Conservation (phyloP, 2,113 vertebrate genomes). For the Mobula birostris region DNA sequence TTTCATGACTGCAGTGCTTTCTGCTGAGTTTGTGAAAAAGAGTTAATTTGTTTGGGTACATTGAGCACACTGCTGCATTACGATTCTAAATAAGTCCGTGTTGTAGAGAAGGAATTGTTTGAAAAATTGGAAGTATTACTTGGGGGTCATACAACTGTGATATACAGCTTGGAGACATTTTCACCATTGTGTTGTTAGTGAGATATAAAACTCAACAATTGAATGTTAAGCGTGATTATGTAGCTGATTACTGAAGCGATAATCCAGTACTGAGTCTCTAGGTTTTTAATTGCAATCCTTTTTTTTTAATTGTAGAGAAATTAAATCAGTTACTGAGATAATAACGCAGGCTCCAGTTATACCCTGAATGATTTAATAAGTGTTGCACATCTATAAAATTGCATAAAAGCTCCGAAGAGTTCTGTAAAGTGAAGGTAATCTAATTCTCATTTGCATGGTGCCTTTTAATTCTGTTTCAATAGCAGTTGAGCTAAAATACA, state of each 20-base stretch:
- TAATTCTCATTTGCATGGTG: conserved; percentile 20
- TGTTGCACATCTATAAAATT: background rate
- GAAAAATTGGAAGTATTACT: conserved; percentile 27
- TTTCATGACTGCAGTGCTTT: conserved; percentile 10
- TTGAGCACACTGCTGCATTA: background rate
- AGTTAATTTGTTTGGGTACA: conserved; percentile 28
- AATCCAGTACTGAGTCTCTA: background rate
- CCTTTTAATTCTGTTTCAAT: conserved; percentile 1
- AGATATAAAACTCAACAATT: background rate
- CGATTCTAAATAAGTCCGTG: background rate
- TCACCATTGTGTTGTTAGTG: background rate
- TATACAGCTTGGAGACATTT: conserved; percentile 10
- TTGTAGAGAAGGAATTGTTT: conserved; percentile 7
- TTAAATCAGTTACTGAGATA: conserved; percentile 15
- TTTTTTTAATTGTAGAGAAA: conserved; percentile 32
- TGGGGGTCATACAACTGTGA: background rate
- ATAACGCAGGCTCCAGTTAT: background rate
- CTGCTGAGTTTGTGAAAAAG: conserved; percentile 11
- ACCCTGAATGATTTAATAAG: background rate
- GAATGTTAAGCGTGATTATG: background rate
- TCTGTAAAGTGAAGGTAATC: conserved; percentile 12
- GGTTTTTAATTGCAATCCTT: background rate
- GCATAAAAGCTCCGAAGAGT: conserved; percentile 1
- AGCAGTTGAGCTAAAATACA: background rate
- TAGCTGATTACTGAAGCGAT: conserved; percentile 24